phyloP scores from a whole-genome alignment of 1,140 invertebrate genomes.

The Polyergus mexicanus region DNA sequence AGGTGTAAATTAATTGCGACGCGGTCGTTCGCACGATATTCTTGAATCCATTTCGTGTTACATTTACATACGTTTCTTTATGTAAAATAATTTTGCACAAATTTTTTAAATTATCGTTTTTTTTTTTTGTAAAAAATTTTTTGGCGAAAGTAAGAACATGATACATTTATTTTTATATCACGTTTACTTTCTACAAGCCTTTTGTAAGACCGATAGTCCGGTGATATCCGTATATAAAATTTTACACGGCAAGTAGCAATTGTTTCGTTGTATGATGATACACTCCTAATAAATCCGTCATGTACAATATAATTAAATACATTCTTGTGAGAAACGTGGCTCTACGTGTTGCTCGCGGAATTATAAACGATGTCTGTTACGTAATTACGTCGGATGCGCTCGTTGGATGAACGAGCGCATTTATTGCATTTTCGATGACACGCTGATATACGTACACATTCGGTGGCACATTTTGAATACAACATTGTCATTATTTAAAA shows the following conservation, averaged over 20 bases:
- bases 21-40: background rate
- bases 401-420: background rate
- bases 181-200: background rate
- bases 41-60: background rate
- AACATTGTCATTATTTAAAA: background rate
- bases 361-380: slow-evolving; percentile 42
- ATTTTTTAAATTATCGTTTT: too few species aligned
- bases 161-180: background rate
- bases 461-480: background rate
- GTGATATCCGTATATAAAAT: background rate
- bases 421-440: slow-evolving; percentile 8
- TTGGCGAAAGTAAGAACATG: too few species aligned
- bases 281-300: background rate
- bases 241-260: background rate
- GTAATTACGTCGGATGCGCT: slow-evolving; percentile 34
- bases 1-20: background rate
- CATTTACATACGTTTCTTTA: background rate
- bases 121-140: too few species aligned
- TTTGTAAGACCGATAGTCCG: background rate
- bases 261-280: background rate
- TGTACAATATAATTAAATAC: slow-evolving; percentile 15
- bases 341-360: slow-evolving; percentile 20
- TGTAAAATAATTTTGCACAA: background rate
- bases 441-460: background rate
- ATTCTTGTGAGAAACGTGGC: slow-evolving; percentile 26